These are phyloP conservation scores for Condylura cristata DNA, from an alignment of 2,113 vertebrate species.

Conservation along the genomic window DNA sequence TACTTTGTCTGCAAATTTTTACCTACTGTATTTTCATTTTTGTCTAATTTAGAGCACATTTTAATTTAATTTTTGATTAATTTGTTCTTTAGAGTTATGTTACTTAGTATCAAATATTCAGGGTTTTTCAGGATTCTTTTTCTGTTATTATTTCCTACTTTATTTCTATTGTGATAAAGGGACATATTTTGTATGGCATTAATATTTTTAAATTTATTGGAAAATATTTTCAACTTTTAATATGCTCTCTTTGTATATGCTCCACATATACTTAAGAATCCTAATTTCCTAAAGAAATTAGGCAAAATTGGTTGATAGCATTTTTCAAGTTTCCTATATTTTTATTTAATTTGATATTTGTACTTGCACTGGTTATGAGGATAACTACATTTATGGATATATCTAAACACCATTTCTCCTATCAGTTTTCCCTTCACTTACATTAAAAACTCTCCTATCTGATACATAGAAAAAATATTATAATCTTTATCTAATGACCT, in stretches of 20 bases:
- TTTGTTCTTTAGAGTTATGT: neutral
- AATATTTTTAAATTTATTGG: neutral
- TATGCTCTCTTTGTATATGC: neutral
- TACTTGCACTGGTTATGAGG: neutral
- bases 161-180: neutral
- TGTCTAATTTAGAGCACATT: neutral
- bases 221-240: neutral
- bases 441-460: neutral
- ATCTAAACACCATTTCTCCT: neutral
- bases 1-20: neutral
- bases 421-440: neutral
- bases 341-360: constrained; percentile 14
- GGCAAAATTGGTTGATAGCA: neutral
- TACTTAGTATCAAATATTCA: neutral
- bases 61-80: neutral
- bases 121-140: neutral
- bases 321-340: neutral
- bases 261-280: neutral
- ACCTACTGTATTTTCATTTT: neutral
- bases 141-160: neutral
- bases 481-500: neutral
- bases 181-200: neutral
- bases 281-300: neutral
- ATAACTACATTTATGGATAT: neutral
- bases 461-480: neutral